Evolutionary conservation across 2,113 vertebrate genomes (phyloP).

Genomic region (Coryphaenoides rupestris): DNA sequence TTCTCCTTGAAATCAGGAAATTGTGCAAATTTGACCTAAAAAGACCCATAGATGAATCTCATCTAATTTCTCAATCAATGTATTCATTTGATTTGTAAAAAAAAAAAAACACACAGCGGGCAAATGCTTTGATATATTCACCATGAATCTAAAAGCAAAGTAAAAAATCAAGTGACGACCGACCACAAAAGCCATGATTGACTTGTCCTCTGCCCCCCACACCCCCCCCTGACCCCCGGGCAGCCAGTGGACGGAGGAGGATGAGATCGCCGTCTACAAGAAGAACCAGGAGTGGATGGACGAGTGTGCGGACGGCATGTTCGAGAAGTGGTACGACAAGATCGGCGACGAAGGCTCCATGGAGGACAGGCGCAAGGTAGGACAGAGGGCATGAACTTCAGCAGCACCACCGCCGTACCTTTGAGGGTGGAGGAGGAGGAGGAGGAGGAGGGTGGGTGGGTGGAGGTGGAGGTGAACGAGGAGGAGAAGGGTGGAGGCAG

Average conservation of each 20-base stretch:
- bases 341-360: slow-evolving; percentile 85
- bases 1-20: no score
- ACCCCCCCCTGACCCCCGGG: slow-evolving; percentile 16
- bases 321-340: slow-evolving; percentile 97
- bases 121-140: background rate
- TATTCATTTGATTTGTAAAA: background rate
- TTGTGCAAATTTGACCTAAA: no score
- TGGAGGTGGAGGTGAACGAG: no score
- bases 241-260: slow-evolving; percentile 95
- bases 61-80: no score
- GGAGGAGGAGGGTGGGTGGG: no score
- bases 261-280: slow-evolving; percentile 93
- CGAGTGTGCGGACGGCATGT: slow-evolving; percentile 93
- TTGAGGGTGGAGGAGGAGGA: no score
- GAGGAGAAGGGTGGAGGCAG: no score
- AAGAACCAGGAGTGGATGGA: slow-evolving; percentile 97
- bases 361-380: slow-evolving; percentile 92
- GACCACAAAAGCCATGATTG: background rate
- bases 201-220: background rate
- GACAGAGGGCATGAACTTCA: background rate
- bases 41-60: no score
- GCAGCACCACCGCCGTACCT: background rate
- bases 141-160: no score
- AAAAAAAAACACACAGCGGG: background rate
- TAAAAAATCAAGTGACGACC: no score